Evolutionary conservation across 2,113 vertebrate genomes (phyloP).

Genomic region (Phalacrocorax aristotelis): DNA sequence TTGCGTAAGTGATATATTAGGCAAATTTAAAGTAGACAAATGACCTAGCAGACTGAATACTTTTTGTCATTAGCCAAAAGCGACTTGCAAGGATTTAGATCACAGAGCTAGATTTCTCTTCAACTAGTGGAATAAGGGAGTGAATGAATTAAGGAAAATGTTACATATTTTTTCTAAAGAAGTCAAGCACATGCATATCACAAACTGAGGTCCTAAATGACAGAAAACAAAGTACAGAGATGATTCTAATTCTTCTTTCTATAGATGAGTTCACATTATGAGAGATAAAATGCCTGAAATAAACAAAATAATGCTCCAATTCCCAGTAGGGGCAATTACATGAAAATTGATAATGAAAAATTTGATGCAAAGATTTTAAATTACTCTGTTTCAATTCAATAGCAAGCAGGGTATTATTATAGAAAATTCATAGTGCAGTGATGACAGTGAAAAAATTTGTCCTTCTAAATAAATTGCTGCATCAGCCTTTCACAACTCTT

Average conservation of each 20-base stretch:
- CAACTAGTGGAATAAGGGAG: neutral
- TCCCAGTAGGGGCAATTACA: neutral
- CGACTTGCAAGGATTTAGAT: neutral
- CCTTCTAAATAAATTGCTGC: neutral
- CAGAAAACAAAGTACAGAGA: neutral
- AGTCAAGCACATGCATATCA: neutral
- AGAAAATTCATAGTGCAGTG: neutral
- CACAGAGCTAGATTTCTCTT: neutral
- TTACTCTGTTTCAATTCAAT: neutral
- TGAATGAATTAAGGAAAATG: neutral
- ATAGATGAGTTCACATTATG: neutral
- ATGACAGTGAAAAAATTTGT: neutral
- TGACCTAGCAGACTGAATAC: neutral
- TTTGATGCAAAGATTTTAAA: neutral
- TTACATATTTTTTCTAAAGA: neutral
- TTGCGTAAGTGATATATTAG: neutral
- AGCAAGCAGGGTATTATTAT: neutral
- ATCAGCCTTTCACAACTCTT: neutral
- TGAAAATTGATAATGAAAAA: conserved; percentile 1
- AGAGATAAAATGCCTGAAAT: conserved; percentile 10
- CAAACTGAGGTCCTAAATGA: neutral
- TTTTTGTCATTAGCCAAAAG: neutral
- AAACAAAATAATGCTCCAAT: neutral
- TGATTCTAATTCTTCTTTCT: neutral
- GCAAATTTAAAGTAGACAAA: neutral